These are phyloP conservation scores for Eclectus roratus DNA, from an alignment of 2,113 vertebrate species.

Conservation along the genomic window DNA sequence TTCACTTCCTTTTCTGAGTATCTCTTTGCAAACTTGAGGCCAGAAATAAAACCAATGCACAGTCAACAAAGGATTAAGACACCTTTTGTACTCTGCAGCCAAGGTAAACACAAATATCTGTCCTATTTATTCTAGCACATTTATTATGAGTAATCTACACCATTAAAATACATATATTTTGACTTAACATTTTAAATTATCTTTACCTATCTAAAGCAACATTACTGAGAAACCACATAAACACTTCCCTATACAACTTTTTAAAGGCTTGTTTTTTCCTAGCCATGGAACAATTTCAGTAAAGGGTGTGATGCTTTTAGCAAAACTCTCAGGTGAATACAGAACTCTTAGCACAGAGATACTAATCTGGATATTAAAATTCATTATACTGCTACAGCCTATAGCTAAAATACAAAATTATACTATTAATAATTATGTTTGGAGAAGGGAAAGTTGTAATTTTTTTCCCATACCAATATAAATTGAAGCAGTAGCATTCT, in stretches of 20 bases:
- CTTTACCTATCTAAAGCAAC: neutral
- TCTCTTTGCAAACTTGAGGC: constrained; percentile 48
- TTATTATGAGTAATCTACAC: neutral
- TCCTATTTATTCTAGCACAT: neutral
- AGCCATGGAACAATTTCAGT: neutral
- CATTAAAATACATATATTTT: neutral
- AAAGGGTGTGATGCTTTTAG: neutral
- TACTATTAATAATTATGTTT: neutral
- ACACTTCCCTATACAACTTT: neutral
- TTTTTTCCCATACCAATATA: neutral
- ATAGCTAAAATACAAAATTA: neutral
- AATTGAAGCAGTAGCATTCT: neutral
- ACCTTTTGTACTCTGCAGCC: neutral
- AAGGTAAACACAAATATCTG: neutral
- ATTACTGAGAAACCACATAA: neutral
- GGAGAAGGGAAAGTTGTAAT: neutral
- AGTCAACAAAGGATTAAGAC: constrained; percentile 33
- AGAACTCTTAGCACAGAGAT: neutral
- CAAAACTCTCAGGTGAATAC: neutral
- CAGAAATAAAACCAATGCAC: constrained; percentile 60
- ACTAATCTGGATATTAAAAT: neutral
- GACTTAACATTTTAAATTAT: neutral
- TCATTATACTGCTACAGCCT: neutral
- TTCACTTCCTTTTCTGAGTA: constrained; percentile 67
- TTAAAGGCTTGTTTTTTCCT: neutral